These are phyloP conservation scores for Liasis olivaceus DNA, from an alignment of 2,797 vertebrate species.

Conservation along the genomic window DNA sequence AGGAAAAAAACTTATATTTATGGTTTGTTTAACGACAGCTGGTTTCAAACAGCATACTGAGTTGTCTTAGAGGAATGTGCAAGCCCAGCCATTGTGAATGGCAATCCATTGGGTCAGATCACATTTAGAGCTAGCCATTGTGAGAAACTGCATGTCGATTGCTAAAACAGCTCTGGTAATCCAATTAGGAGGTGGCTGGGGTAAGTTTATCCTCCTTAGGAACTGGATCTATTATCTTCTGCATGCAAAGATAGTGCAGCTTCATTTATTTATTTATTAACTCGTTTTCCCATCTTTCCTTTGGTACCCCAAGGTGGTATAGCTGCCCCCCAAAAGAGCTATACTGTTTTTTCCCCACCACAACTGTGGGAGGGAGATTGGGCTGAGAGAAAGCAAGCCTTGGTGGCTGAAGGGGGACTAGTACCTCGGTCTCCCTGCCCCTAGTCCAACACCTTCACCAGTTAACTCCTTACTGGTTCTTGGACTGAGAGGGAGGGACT, in stretches of 20 bases:
- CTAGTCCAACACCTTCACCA: background rate
- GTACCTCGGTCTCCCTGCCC: background rate
- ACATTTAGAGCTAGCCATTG: background rate
- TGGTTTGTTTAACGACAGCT: background rate
- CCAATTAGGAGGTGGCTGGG: background rate
- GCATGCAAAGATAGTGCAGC: background rate
- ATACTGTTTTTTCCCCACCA: background rate
- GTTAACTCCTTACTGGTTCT: background rate
- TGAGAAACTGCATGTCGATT: background rate
- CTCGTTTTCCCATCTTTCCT: background rate
- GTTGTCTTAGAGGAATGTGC: background rate
- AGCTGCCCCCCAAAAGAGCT: background rate
- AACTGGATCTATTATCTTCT: background rate
- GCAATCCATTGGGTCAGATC: background rate
- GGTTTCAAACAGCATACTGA: background rate
- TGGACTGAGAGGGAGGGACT: background rate
- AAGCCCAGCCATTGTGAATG: background rate
- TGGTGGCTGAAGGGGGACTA: background rate
- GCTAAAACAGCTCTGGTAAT: background rate
- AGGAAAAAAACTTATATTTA: background rate
- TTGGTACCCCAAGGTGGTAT: background rate
- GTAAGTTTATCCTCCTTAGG: background rate
- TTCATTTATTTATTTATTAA: background rate
- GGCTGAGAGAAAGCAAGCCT: background rate
- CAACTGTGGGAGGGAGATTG: too few relatives aligned